Base-by-base conservation (phyloP, 2,113 vertebrate species). In the rabbit (Oryctolagus cuniculus) region DNA sequence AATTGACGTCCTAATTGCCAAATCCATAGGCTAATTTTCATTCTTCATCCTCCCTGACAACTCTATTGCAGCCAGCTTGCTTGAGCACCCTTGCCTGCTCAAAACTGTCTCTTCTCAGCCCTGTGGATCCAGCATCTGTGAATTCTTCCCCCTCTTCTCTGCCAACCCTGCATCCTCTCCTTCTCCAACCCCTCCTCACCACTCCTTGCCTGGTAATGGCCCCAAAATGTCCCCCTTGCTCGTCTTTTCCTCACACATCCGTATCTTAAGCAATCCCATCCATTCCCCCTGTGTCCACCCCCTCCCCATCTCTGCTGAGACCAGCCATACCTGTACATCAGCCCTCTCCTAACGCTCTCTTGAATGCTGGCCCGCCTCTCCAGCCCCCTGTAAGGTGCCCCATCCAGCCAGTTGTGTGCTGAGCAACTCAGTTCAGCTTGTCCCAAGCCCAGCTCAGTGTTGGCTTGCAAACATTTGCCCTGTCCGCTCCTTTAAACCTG, bases 1-100 rank as follows among this genome's bases (percentile, higher is more conserved):
- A 95, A 81, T 94, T 97, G 97, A 95, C 92, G 93, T 93, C 53
- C 75, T 97, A 95, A 96, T 96, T 93, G 94, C 94, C 96, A 96
- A 92, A 97, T 95, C 90, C 82, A 89, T 95, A 95, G 90, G 92
- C 96, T 93, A 90, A 97, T 94, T 96, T 96, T 81, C 96, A 90
- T 93, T 63, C 77, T 73, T 95, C 96, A 82, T 70, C 77, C 78
- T 51, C 34, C 27, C 73, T 96, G 95, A 96, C 92, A 95, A 85
- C 90, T 93, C 90, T 69, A 75, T 77, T 61, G 44, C 10, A 0
- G 2, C 24, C 44, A 82, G 77, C 69, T n/a, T 78, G 90, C 89
- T n/a, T 77, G 36, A 87, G 81, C 88, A 90, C 27, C 67, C 84
- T 92, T 93, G 93, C 53, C 44, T 92, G 74, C 67, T 96, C 69